These are phyloP conservation scores for Hippocampus abdominalis DNA, from an alignment of 2,113 vertebrate species.

Conservation along the genomic window DNA sequence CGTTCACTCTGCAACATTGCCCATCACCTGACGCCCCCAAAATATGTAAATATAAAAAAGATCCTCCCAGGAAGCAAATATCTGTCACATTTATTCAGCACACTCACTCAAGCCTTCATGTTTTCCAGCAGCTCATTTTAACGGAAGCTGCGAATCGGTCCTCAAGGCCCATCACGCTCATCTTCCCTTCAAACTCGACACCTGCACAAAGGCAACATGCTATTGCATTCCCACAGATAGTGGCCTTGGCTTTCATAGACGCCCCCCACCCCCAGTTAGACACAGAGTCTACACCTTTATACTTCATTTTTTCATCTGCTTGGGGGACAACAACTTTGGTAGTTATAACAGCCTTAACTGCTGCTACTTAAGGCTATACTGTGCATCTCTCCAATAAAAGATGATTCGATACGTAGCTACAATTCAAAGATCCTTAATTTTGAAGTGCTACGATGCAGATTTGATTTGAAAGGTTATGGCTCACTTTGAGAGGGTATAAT, in stretches of 20 bases:
- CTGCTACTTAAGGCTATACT: too few species aligned
- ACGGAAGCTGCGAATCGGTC: constrained; percentile 45
- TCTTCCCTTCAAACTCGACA: constrained; percentile 50
- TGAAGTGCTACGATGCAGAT: too few species aligned
- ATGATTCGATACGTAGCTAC: too few species aligned
- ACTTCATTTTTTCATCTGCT: background rate
- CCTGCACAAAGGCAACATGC: constrained; percentile 40
- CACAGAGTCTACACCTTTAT: background rate
- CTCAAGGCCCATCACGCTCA: constrained; percentile 36
- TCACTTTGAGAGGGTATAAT: too few species aligned
- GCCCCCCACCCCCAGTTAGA: background rate
- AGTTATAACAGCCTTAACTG: background rate
- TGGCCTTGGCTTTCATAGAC: background rate
- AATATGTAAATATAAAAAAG: constrained; percentile 25
- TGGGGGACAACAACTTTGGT: background rate
- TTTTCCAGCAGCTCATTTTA: constrained; percentile 29
- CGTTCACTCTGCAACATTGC: constrained; percentile 37
- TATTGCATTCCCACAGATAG: background rate
- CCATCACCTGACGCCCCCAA: background rate
- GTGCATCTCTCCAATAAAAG: too few species aligned
- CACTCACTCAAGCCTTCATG: constrained; percentile 14
- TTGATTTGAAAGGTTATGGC: too few species aligned
- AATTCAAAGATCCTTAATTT: too few species aligned
- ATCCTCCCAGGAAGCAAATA: constrained; percentile 31
- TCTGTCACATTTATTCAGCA: constrained; percentile 31